A percentile compares a stretch with the other conserved stretches of the same genome.
phyloP scores from a whole-genome alignment of 2,888 invertebrate genomes.

The Apeira syringaria region DNA sequence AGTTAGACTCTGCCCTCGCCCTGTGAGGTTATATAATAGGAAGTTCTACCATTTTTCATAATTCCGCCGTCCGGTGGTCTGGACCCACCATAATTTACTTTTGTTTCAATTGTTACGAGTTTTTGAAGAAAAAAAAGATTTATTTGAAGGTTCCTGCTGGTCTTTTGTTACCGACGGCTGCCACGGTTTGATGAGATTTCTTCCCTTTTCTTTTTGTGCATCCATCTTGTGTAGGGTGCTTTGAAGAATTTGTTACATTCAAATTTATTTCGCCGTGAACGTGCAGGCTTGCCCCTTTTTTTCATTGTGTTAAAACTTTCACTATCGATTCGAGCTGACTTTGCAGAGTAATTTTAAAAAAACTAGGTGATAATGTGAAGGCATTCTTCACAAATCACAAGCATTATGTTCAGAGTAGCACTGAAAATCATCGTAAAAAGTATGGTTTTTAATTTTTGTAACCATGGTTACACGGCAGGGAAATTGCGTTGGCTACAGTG shows the following conservation, averaged over 20 bases:
- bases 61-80: slow-evolving; percentile 51
- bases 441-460: no score
- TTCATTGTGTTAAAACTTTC: no score
- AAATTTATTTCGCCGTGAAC: slow-evolving; percentile 2
- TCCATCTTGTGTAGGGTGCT: slow-evolving; percentile 13
- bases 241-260: slow-evolving; percentile 13
- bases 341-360: no score
- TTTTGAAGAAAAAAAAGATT: slow-evolving; percentile 61
- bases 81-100: slow-evolving; percentile 68
- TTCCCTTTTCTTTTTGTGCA: slow-evolving; percentile 26
- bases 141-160: slow-evolving; percentile 51
- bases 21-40: slow-evolving; percentile 25
- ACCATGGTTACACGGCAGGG: no score
- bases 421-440: no score
- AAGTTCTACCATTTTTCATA: slow-evolving; percentile 64
- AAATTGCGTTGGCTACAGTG: no score
- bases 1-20: slow-evolving; percentile 20
- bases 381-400: no score
- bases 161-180: slow-evolving; percentile 44
- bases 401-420: no score
- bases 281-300: no score
- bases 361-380: no score
- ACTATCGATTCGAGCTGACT: no score
- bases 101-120: slow-evolving; percentile 78
- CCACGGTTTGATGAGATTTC: slow-evolving; percentile 48